A percentile compares a stretch with the other conserved stretches of the same genome.
Evolutionary conservation across 2,113 vertebrate species (phyloP).

Genomic region (Motacilla tschutschensis): DNA sequence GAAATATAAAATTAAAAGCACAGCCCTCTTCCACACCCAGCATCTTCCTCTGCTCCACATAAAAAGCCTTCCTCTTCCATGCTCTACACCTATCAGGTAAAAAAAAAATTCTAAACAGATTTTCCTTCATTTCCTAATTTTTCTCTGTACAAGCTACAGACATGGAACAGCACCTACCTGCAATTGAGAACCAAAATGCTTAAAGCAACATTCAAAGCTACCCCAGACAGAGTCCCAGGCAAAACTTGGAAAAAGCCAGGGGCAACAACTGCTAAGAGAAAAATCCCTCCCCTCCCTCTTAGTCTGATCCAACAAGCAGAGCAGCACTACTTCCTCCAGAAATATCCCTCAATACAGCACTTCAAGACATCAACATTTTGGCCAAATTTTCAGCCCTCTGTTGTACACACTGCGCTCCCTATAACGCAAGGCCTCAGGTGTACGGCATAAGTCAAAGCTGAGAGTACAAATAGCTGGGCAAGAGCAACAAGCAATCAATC

Average conservation of each 20-base stretch:
- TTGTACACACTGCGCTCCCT: neutral
- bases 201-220: neutral
- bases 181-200: neutral
- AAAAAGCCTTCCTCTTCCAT: fast-evolving
- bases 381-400: neutral
- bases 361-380: neutral
- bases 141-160: neutral
- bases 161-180: neutral
- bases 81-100: neutral
- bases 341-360: neutral
- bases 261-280: neutral
- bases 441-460: neutral
- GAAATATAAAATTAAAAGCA: neutral
- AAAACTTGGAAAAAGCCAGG: neutral
- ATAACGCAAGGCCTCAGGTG: neutral
- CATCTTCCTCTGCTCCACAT: neutral
- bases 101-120: neutral
- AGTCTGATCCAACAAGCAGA: neutral
- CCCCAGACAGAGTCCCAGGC: neutral
- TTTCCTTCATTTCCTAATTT: neutral
- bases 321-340: neutral
- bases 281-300: neutral
- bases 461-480: neutral
- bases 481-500: neutral
- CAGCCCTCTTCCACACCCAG: neutral